Evolutionary conservation across 2,797 vertebrate genomes (phyloP).

Genomic region (Mormyrus hasselquistii): DNA sequence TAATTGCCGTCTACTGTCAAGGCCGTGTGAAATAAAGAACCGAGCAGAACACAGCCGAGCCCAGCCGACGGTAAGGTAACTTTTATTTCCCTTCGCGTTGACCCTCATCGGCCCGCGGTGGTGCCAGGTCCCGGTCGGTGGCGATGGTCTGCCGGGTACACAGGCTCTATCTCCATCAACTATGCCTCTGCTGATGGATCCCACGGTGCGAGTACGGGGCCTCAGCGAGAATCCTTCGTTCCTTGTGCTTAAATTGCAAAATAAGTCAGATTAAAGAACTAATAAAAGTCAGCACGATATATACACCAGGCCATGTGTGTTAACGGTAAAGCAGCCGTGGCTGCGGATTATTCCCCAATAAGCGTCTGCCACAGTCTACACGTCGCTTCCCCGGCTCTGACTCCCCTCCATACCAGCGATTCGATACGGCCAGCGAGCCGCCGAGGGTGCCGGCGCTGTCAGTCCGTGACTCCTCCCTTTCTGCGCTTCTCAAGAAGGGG

Average conservation of each 20-base stretch:
- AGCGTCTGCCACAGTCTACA: background rate
- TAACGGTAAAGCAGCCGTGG: background rate
- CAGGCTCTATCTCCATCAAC: background rate
- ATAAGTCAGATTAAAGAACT: background rate
- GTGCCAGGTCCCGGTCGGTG: background rate
- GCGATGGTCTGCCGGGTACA: background rate
- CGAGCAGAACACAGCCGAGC: background rate
- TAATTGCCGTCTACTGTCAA: background rate
- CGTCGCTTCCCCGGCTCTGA: background rate
- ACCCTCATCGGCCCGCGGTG: conserved; percentile 13
- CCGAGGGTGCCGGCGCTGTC: conserved; percentile 2
- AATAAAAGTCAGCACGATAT: background rate
- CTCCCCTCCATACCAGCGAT: conserved; percentile 5
- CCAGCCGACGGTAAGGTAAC: background rate
- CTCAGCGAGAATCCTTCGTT: background rate
- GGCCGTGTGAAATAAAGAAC: background rate
- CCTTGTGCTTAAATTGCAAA: background rate
- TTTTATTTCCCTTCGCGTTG: background rate
- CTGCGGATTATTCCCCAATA: background rate
- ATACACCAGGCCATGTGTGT: background rate
- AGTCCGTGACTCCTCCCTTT: conserved; percentile 1
- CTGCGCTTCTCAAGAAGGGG: background rate
- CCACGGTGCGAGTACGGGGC: background rate
- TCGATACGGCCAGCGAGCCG: background rate
- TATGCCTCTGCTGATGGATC: background rate